Conservation (phyloP, 2,113 vertebrate species). For the Phalacrocorax aristotelis region DNA sequence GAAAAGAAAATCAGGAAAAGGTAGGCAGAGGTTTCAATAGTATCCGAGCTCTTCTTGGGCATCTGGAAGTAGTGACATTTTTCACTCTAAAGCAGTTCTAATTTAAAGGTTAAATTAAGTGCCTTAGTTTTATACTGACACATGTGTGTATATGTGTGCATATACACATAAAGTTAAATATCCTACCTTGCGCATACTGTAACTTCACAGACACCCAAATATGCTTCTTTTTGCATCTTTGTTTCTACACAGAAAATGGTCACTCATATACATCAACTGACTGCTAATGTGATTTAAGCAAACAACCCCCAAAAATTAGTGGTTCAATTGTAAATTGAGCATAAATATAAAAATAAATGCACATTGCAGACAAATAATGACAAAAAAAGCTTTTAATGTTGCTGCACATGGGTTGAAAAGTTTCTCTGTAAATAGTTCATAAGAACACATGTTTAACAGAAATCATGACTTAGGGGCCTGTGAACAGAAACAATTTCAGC, state of each 20-base stretch:
- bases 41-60: not conserved
- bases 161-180: not conserved
- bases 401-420: not conserved
- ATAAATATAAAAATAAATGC: not conserved
- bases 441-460: not conserved
- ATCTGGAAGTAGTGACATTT: not conserved
- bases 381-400: not conserved
- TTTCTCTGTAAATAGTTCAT: not conserved
- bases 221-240: not conserved
- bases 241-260: not conserved
- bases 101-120: not conserved
- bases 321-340: not conserved
- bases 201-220: not conserved
- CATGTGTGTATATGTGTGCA: fast-evolving
- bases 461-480: not conserved
- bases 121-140: not conserved
- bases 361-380: not conserved
- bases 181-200: not conserved
- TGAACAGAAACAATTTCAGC: not conserved
- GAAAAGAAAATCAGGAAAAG: not conserved
- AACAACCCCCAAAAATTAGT: not conserved
- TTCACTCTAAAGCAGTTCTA: not conserved
- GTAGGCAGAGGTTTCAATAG: not conserved
- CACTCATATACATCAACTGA: not conserved
- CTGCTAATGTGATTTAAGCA: not conserved